phyloP scores from a whole-genome alignment of 2,113 vertebrate species.

The Heteronetta atricapilla region DNA sequence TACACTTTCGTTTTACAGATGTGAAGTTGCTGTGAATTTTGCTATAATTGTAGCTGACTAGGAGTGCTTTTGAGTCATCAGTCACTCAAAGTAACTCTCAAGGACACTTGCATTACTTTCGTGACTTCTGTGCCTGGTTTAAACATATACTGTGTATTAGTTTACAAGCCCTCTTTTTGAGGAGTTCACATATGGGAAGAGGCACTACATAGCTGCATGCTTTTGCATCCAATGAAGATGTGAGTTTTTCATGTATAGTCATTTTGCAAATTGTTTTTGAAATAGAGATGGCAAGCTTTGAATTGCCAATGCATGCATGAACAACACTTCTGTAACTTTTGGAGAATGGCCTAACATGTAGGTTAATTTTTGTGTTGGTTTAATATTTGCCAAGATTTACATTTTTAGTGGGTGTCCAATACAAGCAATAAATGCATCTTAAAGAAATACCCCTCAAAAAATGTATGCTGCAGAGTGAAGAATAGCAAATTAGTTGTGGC shows the following conservation, averaged over 20 bases:
- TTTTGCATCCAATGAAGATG: neutral
- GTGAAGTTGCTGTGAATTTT: neutral
- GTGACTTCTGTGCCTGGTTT: neutral
- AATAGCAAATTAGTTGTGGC: neutral
- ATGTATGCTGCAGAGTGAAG: neutral
- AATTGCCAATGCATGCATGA: neutral
- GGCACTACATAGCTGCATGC: neutral
- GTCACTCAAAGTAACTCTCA: neutral
- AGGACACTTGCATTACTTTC: neutral
- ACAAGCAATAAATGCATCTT: neutral
- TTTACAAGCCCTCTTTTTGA: neutral
- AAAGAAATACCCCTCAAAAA: neutral
- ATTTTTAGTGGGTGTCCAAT: neutral
- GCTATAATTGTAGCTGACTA: neutral
- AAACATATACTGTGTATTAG: neutral
- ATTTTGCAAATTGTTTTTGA: neutral
- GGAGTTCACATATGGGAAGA: neutral
- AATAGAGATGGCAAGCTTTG: neutral
- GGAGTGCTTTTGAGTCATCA: neutral
- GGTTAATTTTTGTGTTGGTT: neutral
- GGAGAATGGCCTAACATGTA: neutral
- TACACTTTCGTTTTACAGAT: conserved; percentile 1
- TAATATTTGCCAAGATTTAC: neutral
- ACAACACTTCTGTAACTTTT: neutral
- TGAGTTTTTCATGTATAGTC: neutral